Evolutionary conservation across 1,140 invertebrate genomes (phyloP), one percentile per base, ranked within the genome.

Genomic region (Brachionus rubens): DNA sequence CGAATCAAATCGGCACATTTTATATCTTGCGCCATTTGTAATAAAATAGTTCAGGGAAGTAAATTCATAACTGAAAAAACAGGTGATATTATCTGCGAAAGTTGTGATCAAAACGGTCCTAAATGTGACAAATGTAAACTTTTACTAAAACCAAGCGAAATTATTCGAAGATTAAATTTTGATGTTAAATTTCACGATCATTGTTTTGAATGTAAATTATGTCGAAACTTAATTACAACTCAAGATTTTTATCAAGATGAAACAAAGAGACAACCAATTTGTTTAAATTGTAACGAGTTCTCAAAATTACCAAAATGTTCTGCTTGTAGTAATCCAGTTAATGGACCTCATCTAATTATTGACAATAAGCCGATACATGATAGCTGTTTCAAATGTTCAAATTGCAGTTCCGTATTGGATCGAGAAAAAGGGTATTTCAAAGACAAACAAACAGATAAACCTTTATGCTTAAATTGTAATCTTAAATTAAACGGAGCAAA

Each of bases 131-230:
- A 70, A 46, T 70, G 65, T 26, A 70, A 70, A 21, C n/a, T 16
- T n/a, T 7, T 70, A 16, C 36, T 70, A n/a, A 50, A 21, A 47
- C 10, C 40, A n/a, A 70, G 33, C 19, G 24, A 70, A 70, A 6
- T 47, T 5, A 47, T 47, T 19, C 43, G 41, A 47, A 28, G 47
- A 50, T 16, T 70, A 33, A 30, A 50, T 46, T 48, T 48, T 46
- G 65, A 50, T 30, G n/a, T 70, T 24, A 47, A 47, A 21, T 70
- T 46, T 50, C 65, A 70, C 21, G 65, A 70, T 28, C 21, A 50
- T 3, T 70, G 65, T 33, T 70, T 70, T 33, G 10, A 47, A 21
- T 70, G 65, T 50, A 50, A 47, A 47, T 19, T n/a, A 6, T 70
- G 65, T 24, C 14, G 28, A 9, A 47, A 28, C 3, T 19, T 46